Conservation (phyloP, 2,797 vertebrate genomes). For the Rousettus madagascariensis region DNA sequence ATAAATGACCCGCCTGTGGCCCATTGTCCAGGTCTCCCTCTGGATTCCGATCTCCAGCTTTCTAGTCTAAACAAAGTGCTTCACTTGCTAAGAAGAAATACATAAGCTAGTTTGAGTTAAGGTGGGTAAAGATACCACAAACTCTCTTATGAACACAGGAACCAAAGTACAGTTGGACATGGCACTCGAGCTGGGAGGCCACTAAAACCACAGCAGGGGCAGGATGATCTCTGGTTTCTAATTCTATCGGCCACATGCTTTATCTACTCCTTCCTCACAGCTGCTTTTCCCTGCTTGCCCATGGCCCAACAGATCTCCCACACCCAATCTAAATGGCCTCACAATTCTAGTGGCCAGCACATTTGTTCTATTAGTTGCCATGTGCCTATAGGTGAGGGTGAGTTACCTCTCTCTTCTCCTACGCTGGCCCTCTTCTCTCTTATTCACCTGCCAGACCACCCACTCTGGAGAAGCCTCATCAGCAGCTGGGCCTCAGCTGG, state of each 20-base stretch:
- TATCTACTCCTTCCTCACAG: background rate
- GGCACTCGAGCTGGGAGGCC: accelerated
- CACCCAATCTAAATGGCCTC: background rate
- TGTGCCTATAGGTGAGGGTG: background rate
- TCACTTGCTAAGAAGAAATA: background rate
- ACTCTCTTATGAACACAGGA: background rate
- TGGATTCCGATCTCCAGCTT: background rate
- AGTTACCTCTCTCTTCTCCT: background rate
- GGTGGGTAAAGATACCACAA: background rate
- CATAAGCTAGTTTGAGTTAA: background rate
- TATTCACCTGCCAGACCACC: background rate
- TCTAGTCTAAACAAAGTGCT: background rate
- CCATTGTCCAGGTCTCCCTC: background rate
- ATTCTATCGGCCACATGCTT: background rate
- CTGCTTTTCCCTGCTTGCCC: background rate
- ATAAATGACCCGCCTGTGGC: background rate
- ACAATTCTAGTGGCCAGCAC: background rate
- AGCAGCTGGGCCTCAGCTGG: background rate
- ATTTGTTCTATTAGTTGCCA: background rate
- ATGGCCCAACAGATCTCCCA: background rate
- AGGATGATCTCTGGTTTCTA: background rate
- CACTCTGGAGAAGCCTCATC: background rate
- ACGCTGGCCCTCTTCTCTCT: background rate
- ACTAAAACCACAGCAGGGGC: background rate
- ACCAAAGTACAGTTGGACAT: background rate